These are phyloP conservation scores for Chloroclystis v-ata DNA, from an alignment of 2,888 invertebrate genomes.

Conservation along the genomic window DNA sequence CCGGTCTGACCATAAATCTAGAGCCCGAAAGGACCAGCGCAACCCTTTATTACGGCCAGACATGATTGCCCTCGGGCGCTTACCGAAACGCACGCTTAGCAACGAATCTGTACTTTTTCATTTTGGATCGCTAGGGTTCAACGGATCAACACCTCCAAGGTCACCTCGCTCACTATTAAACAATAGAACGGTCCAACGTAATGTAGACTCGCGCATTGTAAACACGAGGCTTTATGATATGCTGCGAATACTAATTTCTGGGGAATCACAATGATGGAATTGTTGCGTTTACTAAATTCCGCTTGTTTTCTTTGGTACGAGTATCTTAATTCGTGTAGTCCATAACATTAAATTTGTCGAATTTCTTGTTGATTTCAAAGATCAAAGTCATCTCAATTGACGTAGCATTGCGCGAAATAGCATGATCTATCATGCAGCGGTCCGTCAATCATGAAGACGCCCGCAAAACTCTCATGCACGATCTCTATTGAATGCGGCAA, in stretches of 20 bases:
- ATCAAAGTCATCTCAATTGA: neutral
- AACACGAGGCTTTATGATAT: constrained; percentile 34
- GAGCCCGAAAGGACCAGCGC: constrained; percentile 60
- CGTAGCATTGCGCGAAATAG: neutral
- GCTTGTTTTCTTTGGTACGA: constrained; percentile 34
- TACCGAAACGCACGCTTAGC: constrained; percentile 64
- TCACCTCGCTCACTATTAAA: constrained; percentile 35
- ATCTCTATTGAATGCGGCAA: constrained; percentile 53
- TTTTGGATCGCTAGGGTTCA: constrained; percentile 49
- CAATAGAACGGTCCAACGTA: constrained; percentile 48
- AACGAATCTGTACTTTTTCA: constrained; percentile 56
- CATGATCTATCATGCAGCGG: constrained; percentile 26
- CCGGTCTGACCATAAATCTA: constrained; percentile 61
- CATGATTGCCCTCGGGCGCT: constrained; percentile 74
- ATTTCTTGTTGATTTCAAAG: neutral
- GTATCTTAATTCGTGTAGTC: constrained; percentile 6
- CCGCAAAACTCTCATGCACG: constrained; percentile 46
- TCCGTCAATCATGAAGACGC: constrained; percentile 51
- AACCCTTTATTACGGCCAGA: constrained; percentile 73
- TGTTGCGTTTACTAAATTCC: constrained; percentile 44
- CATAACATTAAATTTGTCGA: neutral
- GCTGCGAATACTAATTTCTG: constrained; percentile 56
- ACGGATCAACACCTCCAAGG: constrained; percentile 44
- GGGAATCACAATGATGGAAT: constrained; percentile 57
- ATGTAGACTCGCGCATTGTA: constrained; percentile 45